phyloP scores from a whole-genome alignment of 2,113 vertebrate genomes.

The Oryzias curvinotus region DNA sequence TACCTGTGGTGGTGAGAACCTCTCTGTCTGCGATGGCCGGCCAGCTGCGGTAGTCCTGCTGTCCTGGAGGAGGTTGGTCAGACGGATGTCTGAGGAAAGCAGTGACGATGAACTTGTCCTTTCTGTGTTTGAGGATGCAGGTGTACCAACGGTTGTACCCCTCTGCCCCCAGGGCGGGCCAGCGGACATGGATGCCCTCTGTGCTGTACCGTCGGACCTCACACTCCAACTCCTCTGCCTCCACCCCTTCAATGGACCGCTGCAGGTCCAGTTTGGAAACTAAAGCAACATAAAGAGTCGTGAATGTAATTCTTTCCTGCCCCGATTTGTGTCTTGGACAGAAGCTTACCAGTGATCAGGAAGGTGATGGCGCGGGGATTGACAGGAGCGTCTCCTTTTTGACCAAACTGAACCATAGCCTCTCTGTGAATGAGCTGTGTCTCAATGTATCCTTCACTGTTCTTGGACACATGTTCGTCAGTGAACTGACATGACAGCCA shows the following conservation, averaged over 20 bases:
- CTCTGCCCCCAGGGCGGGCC: conserved; percentile 62
- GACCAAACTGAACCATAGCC: conserved; percentile 74
- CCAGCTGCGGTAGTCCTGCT: conserved; percentile 39
- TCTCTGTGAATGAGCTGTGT: conserved; percentile 45
- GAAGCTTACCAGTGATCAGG: conserved; percentile 64
- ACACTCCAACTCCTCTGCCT: conserved; percentile 62
- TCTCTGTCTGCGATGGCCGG: conserved; percentile 58
- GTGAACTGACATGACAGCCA: conserved; percentile 74
- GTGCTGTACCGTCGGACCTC: conserved; percentile 71
- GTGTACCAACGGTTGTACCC: conserved; percentile 72
- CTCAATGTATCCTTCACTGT: conserved; percentile 31
- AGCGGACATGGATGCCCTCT: conserved; percentile 56
- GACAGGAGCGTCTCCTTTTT: conserved; percentile 57
- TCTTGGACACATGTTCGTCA: conserved; percentile 53
- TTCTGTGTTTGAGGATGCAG: conserved; percentile 60
- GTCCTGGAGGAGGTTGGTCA: conserved; percentile 6
- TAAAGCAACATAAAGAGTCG: conserved; percentile 10
- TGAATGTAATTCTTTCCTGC: not conserved
- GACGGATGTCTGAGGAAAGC: conserved; percentile 70
- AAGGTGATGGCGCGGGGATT: conserved; percentile 69
- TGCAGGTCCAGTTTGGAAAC: conserved; percentile 70
- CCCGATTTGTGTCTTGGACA: not conserved
- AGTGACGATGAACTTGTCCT: conserved; percentile 48
- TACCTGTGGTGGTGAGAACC: conserved; percentile 67
- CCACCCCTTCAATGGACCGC: conserved; percentile 39